Percentiles rank a stretch among this genome's conserved stretches.
Evolutionary conservation across 2,888 invertebrate genomes (phyloP).

Genomic region (Andrena flavipes): DNA sequence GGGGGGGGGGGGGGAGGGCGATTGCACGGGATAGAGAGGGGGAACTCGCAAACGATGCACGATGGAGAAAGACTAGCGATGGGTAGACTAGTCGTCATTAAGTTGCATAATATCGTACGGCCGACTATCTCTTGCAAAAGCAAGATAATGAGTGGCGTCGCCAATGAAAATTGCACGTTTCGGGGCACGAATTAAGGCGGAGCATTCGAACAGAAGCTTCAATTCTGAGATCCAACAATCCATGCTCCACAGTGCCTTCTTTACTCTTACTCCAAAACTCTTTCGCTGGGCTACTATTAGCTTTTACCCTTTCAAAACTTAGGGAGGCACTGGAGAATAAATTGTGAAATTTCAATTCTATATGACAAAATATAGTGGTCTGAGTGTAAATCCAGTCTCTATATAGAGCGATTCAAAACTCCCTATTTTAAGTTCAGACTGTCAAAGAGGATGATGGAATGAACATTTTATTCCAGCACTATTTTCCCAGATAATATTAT

Average conservation of each 20-base stretch:
- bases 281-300: conserved; percentile 6
- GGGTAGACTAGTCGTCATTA: conserved; percentile 37
- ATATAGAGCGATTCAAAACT: background rate
- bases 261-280: conserved; percentile 6
- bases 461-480: no score
- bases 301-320: background rate
- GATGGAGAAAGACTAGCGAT: conserved; percentile 27
- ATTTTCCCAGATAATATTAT: no score
- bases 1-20: background rate
- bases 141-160: conserved; percentile 55
- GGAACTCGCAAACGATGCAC: background rate
- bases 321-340: background rate
- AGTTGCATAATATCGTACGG: conserved; percentile 59
- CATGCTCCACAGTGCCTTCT: conserved; percentile 9
- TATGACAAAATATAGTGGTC: background rate
- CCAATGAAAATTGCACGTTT: conserved; percentile 60
- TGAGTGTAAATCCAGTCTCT: background rate
- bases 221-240: conserved; percentile 57
- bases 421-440: no score
- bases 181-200: conserved; percentile 60
- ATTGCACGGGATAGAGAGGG: background rate
- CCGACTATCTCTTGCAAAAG: conserved; percentile 62
- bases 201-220: conserved; percentile 47
- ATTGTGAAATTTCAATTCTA: background rate
- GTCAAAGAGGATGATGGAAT: no score